Evolutionary conservation across 2,888 invertebrate genomes (phyloP).

Genomic region (Eilema depressum): DNA sequence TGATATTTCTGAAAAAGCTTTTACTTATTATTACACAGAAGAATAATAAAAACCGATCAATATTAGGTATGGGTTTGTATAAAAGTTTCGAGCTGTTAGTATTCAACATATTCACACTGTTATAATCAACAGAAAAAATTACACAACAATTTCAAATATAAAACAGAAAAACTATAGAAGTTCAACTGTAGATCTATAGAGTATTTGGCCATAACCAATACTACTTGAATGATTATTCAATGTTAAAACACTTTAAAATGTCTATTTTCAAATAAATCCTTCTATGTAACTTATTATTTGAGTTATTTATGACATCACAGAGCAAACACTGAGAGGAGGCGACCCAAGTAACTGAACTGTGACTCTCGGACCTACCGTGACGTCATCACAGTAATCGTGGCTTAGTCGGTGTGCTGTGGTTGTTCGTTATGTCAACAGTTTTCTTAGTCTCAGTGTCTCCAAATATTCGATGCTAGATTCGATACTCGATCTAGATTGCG

Average conservation of each 20-base stretch:
- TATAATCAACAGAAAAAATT: background rate
- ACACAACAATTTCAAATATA: background rate
- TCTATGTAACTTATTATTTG: background rate
- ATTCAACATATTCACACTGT: constrained; percentile 28
- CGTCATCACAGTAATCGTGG: background rate
- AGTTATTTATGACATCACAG: background rate
- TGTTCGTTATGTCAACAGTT: background rate
- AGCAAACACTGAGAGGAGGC: background rate
- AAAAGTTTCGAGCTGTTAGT: constrained; percentile 37
- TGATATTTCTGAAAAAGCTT: background rate
- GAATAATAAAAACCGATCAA: background rate
- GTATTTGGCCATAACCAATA: too few species aligned
- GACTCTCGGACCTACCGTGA: too few species aligned
- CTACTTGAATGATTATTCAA: too few species aligned
- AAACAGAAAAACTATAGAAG: background rate
- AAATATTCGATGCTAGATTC: background rate
- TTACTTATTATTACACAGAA: constrained; percentile 7
- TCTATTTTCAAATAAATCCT: too few species aligned
- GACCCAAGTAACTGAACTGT: background rate
- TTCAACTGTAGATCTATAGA: too few species aligned
- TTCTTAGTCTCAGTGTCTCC: background rate
- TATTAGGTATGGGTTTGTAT: constrained; percentile 18
- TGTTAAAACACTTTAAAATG: too few species aligned
- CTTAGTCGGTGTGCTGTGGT: background rate
- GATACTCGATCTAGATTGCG: too few species aligned